Conservation (phyloP, 2,113 vertebrate species). For the Orientallactaga bullata region DNA sequence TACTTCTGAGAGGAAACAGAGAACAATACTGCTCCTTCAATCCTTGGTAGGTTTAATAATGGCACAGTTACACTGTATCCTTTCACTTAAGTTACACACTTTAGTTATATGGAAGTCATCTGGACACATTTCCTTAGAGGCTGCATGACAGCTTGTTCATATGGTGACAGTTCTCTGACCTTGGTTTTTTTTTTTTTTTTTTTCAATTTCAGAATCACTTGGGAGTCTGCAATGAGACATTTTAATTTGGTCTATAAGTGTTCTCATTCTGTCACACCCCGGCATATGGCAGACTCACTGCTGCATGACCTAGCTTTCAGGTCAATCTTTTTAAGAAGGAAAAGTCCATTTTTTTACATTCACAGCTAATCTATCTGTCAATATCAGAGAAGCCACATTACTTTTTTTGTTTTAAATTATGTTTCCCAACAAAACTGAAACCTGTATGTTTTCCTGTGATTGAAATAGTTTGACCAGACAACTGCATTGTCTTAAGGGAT, state of each 20-base stretch:
- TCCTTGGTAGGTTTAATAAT: constrained; percentile 24
- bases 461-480: neutral
- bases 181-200: constrained; percentile 68
- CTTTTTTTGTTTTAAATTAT: neutral
- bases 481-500: neutral
- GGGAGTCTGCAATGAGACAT: constrained; percentile 61
- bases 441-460: neutral
- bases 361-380: constrained; percentile 55
- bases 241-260: constrained; percentile 74
- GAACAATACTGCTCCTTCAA: neutral
- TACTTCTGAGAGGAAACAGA: constrained; percentile 12
- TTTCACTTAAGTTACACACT: neutral
- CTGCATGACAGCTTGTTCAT: constrained; percentile 68
- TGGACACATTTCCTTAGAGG: constrained; percentile 30
- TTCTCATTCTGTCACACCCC: constrained; percentile 76
- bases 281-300: neutral
- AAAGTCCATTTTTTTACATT: constrained; percentile 25
- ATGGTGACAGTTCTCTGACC: constrained; percentile 58
- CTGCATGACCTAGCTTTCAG: constrained; percentile 45
- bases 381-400: constrained; percentile 26
- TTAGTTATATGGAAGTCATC: constrained; percentile 44
- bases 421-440: neutral
- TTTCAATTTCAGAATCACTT: constrained; percentile 64
- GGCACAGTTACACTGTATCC: neutral
- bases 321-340: constrained; percentile 55